Conservation (phyloP, 2,113 vertebrate genomes). For the Caretta caretta region DNA sequence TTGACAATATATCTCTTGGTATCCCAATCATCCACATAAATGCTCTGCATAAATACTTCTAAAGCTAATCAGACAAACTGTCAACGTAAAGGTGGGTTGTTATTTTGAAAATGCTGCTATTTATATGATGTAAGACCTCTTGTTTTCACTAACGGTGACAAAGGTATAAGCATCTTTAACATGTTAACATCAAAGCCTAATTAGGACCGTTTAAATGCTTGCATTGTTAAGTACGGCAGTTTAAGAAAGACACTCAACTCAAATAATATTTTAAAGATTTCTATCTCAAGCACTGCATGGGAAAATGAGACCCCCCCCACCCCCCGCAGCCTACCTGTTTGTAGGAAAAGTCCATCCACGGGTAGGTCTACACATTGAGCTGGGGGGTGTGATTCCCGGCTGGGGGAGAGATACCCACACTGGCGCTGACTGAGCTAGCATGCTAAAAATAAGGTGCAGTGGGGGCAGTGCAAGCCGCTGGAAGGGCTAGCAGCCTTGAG, state of each 20-base stretch:
- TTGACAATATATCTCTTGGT: background rate
- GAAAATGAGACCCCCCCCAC: background rate
- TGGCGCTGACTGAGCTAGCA: too few species aligned
- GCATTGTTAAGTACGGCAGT: background rate
- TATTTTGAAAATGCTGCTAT: background rate
- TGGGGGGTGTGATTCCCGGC: too few species aligned
- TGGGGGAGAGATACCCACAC: too few species aligned
- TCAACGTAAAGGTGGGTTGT: background rate
- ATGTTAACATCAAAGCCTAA: background rate
- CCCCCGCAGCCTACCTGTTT: background rate
- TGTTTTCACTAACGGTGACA: background rate
- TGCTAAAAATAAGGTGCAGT: too few species aligned
- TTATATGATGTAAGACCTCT: background rate
- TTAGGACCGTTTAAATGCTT: background rate
- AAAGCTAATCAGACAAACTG: background rate
- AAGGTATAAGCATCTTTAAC: background rate
- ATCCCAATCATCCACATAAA: background rate
- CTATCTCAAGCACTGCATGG: accelerated
- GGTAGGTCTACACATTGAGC: too few species aligned
- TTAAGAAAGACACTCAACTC: background rate
- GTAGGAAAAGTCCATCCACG: background rate
- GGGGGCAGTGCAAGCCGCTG: too few species aligned
- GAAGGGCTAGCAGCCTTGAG: too few species aligned
- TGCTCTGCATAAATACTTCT: background rate
- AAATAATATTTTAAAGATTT: background rate